phyloP scores from a whole-genome alignment of 2,797 vertebrate genomes.

The Xenops minutus region DNA sequence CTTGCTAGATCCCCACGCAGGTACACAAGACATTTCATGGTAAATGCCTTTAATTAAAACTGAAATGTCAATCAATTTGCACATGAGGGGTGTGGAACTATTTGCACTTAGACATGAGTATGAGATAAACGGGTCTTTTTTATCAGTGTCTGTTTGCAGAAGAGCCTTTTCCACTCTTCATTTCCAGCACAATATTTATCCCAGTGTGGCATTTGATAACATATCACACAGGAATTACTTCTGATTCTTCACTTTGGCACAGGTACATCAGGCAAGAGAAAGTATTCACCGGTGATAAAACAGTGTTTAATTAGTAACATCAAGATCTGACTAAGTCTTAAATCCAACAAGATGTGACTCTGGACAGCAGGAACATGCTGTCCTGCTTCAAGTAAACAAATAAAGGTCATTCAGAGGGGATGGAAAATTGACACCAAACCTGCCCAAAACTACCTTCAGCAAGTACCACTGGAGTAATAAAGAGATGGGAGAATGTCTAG shows the following conservation, averaged over 20 bases:
- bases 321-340: background rate
- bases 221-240: conserved; percentile 1
- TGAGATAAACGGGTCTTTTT: background rate
- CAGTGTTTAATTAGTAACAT: background rate
- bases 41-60: conserved; percentile 10
- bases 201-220: background rate
- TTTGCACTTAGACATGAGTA: background rate
- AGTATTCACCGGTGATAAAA: background rate
- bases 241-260: background rate
- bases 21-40: background rate
- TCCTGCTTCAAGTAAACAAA: background rate
- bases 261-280: background rate
- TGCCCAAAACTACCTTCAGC: background rate
- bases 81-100: background rate
- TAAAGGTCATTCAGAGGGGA: background rate
- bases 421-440: background rate
- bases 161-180: background rate
- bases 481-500: background rate
- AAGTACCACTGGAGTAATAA: background rate
- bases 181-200: background rate
- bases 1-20: background rate
- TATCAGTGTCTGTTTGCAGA: conserved; percentile 25
- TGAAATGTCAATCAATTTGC: background rate
- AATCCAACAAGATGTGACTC: background rate
- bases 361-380: background rate